Base-by-base conservation (phyloP, 2,797 vertebrate species). In the Bryconaethiops microstoma region DNA sequence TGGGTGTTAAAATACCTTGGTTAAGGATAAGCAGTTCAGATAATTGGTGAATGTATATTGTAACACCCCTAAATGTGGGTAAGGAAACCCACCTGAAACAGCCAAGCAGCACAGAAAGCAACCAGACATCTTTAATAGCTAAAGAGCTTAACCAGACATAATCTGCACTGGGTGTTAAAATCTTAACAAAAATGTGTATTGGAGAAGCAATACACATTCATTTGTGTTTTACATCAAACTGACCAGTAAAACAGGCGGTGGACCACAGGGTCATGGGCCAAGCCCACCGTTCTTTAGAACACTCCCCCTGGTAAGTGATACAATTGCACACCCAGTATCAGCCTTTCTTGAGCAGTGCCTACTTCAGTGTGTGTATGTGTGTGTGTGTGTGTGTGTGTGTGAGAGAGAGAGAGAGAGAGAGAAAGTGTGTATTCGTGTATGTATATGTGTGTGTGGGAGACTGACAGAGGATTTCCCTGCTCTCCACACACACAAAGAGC, bases 401-500 rank as follows among this genome's bases (percentile, higher is more conserved):
- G 65, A 45, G 70, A 70, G 76, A 55, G 64, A 55, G 50, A 42
- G 65, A 57, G 65, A 77, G 74, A 69, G 50, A 80, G 72, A 35
- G 50, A 80, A 67, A 35, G 35, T 35, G 35, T 35, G 35, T 35
- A 35, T 35, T 35, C 35, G 35, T 65, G 74, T 74, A 55, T 60
- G 65, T n/a, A 14, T 54, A 21, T 80, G 59, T 21, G n/a, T 45
- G 70, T 63, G 76, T 50, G 68, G 21, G 42, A 71, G 42, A 72
- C 60, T 71, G 81, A 79, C 12, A 48, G 69, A 76, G 69, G 81
- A 78, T 78, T 91, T 89, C 85, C 89, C 88, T 88, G 65, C 91
- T 84, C 71, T 87, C 84, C 74, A 74, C 71, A 82, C 87, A 91
- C 86, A 94, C 92, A 94, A 94, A 92, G 90, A 83, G 80, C 88